Conservation (phyloP, 2,888 invertebrate species). For the Drosophila differens region DNA sequence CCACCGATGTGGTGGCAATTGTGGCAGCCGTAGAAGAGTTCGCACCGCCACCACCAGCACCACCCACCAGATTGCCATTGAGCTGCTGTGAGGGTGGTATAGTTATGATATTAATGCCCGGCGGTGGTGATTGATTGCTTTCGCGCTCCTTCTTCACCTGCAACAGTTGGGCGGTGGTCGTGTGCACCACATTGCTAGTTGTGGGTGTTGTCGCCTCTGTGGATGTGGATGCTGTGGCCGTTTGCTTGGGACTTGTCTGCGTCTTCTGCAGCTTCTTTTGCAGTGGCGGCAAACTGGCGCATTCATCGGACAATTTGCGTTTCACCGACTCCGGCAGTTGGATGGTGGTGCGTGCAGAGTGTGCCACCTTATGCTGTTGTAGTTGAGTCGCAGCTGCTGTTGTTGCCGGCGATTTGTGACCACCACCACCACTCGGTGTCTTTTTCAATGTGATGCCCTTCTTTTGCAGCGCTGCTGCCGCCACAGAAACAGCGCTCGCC, state of each 20-base stretch:
- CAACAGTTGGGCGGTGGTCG: conserved; percentile 70
- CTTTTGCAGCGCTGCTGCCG: conserved; percentile 79
- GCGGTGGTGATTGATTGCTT: conserved; percentile 62
- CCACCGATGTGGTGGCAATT: conserved; percentile 75
- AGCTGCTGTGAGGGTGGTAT: conserved; percentile 76
- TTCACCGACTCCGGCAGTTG: conserved; percentile 81
- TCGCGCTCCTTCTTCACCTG: conserved; percentile 81
- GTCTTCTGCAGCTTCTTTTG: conserved; percentile 47
- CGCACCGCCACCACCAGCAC: conserved; percentile 48
- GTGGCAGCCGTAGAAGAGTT: conserved; percentile 77
- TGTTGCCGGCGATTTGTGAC: conserved; percentile 16
- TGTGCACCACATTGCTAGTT: conserved; percentile 56
- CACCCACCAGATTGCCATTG: conserved; percentile 53
- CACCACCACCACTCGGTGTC: conserved; percentile 42
- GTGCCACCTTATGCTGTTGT: conserved; percentile 15
- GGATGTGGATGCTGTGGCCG: conserved; percentile 13
- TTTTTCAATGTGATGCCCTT: conserved; percentile 83
- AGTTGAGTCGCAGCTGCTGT: conserved; percentile 13
- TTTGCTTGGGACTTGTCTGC: conserved; percentile 49
- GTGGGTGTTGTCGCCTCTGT: conserved; percentile 40
- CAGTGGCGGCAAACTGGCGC: conserved; percentile 14
- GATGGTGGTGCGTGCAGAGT: conserved; percentile 69
- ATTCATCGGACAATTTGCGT: conserved; percentile 79
- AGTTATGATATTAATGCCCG: conserved; percentile 82
- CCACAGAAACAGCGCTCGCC: conserved; percentile 47